Evolutionary conservation across 2,113 vertebrate species (phyloP), one percentile per base, ranked within the genome.

Genomic region (Misgurnus mizolepis): DNA sequence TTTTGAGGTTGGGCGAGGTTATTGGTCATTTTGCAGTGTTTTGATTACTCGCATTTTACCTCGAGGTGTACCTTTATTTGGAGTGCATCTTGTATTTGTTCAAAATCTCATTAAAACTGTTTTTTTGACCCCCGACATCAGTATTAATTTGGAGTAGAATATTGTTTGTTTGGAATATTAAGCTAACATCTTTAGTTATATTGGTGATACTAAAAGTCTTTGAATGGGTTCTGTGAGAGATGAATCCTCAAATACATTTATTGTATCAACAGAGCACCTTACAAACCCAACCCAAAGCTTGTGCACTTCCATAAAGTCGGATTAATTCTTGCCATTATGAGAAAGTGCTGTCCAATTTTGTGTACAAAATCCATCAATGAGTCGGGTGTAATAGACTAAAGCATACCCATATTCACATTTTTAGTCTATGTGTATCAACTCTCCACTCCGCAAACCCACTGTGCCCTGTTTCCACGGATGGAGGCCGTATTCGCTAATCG

Each of bases 21-120:
- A 86, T 82, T 85, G 89, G 90, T 91, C 91, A 91, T 87, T 90
- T 88, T 80, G 78, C 66, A 67, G 70, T 56, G 78, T 89, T 88
- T 88, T 70, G 85, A 86, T 66, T 77, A 15, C 87, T 85, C 8
- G 50, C 18, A 73, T 22, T 69, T 88, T 76, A 86, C 89, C 88
- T 50, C 66, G 43, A 89, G 89, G 85, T 82, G 71, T 79, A 81
- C 66, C 58, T 81, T 79, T 68, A 49, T 64, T 45, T 64, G 27
- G 49, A 56, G 75, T 50, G 67, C 40, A 17, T 75, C 65, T 39
- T 74, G 45, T 70, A 47, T 72, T 77, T 64, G 67, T 76, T 55
- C 34, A 43, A 39, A 64, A 47, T 81, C 64, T 74, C 40, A 69
- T 69, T 55, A 76, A 50, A 40, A 47, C 39, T 17, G 49, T 62